These are phyloP conservation scores for Vandiemenella viatica DNA, from an alignment of 2,888 invertebrate species.

Conservation along the genomic window DNA sequence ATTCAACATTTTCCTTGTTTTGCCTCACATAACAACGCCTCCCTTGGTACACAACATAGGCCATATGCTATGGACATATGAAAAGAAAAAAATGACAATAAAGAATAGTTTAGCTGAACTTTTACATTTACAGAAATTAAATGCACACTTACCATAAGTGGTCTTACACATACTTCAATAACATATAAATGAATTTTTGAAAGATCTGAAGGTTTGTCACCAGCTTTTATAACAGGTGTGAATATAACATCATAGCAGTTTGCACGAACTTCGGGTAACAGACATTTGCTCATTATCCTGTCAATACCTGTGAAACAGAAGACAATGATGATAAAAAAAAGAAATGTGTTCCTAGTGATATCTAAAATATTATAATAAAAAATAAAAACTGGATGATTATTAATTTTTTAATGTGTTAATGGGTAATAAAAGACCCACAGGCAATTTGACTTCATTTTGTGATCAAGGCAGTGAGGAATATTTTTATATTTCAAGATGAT, in stretches of 20 bases:
- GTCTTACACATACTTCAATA: conserved; percentile 2
- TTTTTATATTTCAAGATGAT: no score
- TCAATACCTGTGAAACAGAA: no score
- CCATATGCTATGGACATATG: conserved; percentile 1
- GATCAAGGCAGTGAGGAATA: no score
- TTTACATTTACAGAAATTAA: neutral
- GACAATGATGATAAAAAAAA: no score
- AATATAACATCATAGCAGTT: conserved; percentile 3
- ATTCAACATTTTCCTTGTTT: neutral
- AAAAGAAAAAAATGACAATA: neutral
- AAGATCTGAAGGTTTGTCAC: neutral
- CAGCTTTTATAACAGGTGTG: neutral
- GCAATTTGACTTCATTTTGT: no score
- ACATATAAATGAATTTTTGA: neutral
- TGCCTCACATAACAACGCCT: neutral
- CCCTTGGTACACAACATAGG: conserved; percentile 1
- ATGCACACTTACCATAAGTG: conserved; percentile 4
- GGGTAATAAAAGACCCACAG: no score
- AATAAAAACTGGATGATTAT: no score
- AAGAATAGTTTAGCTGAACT: neutral
- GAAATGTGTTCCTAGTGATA: no score
- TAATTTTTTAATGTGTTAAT: no score
- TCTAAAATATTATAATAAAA: no score
- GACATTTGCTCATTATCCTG: conserved; percentile 2
- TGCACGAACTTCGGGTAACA: conserved; percentile 2